These are phyloP conservation scores for Rhogogaster chlorosoma DNA, from an alignment of 2,888 invertebrate genomes.

Conservation along the genomic window DNA sequence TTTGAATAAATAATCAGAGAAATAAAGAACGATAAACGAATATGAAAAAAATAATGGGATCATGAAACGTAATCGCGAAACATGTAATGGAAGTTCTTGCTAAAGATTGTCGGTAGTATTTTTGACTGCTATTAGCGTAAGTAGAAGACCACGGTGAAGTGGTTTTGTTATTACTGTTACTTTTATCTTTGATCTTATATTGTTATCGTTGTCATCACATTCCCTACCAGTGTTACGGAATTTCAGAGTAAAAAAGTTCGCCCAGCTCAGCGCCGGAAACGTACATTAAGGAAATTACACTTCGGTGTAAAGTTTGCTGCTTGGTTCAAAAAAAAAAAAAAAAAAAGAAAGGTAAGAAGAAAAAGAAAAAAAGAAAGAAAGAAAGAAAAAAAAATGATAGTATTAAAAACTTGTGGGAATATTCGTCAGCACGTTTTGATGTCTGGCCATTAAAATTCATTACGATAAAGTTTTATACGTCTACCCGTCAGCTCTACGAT, in stretches of 20 bases:
- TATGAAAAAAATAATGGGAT: not conserved
- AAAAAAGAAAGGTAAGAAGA: not conserved
- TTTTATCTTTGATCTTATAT: conserved; percentile 36
- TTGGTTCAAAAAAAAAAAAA: not conserved
- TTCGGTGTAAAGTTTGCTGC: not conserved
- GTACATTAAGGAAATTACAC: conserved; percentile 37
- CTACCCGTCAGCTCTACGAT: not conserved
- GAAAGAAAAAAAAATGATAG: not conserved
- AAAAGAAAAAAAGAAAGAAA: not conserved
- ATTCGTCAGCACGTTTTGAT: conserved; percentile 10
- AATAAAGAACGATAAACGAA: not conserved
- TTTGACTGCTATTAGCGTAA: not conserved
- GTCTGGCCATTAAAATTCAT: conserved; percentile 26
- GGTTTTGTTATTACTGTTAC: conserved; percentile 11
- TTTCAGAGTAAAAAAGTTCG: conserved; percentile 11
- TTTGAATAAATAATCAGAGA: not conserved
- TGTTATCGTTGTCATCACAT: conserved; percentile 41
- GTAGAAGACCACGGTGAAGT: not conserved
- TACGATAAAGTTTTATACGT: not conserved
- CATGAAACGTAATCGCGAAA: not conserved
- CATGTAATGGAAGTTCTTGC: not conserved
- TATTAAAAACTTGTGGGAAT: conserved; percentile 13
- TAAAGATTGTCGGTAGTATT: not conserved
- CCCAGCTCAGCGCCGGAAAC: not conserved
- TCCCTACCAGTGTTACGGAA: not conserved